Evolutionary conservation across 2,888 invertebrate species (phyloP), one percentile per base, ranked within the genome.

Genomic region (Eupithecia pulchellata): DNA sequence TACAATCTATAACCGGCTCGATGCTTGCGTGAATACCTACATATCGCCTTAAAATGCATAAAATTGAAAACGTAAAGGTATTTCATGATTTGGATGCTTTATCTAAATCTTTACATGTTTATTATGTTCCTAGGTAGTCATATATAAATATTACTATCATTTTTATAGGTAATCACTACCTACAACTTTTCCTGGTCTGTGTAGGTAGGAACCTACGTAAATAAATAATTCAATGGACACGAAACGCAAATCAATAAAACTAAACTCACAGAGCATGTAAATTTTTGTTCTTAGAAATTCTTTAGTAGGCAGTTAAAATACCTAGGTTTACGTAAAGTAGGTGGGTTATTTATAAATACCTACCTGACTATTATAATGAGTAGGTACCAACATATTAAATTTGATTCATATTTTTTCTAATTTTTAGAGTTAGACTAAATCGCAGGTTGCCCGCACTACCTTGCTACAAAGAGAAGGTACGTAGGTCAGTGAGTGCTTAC

Each of bases 171-270:
- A n/a, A n/a, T n/a, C n/a, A n/a, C n/a, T n/a, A n/a, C n/a, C n/a
- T n/a, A n/a, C n/a, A n/a, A n/a, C n/a, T 47, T 47, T 47, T 20
- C 17, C 2, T 20, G 4, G 20, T 20, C n/a, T 2, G 9, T 9
- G 20, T 9, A 0, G 47, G 25, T 3, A 25, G 25, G 25, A 20
- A n/a, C 42, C 42, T 52, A 52, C 11, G 4, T 52, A 25, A 52
- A 52, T 52, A 52, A 52, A 52, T 52, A 52, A 52, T 52, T 25
- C 52, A 52, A 52, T 52, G 13, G 52, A 25, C 52, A 52, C 52
- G 52, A 25, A 52, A 13, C 13, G 20, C 52, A 8, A 2, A 4
- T 25, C 20, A 52, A 13, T 52, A 25, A 25, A 52, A 52, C 11
- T 47, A 20, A 52, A 52, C 25, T 52, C 52, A 4, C 25, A 25